A percentile compares a stretch with the other conserved stretches of the same genome.
These are phyloP conservation scores for Erithacus rubecula DNA, from an alignment of 2,797 vertebrate species.

Conservation along the genomic window DNA sequence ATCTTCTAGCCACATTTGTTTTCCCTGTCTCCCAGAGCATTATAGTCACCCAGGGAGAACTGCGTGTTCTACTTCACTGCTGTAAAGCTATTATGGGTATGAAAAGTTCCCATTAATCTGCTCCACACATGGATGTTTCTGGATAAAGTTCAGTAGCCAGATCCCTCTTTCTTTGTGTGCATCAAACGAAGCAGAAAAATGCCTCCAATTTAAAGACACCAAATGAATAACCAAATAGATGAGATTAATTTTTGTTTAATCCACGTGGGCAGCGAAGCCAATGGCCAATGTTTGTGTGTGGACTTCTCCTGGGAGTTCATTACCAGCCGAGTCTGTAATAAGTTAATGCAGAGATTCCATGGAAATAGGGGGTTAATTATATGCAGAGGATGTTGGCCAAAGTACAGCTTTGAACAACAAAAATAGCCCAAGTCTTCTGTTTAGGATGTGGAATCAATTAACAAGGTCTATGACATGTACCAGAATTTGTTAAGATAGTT, in stretches of 20 bases:
- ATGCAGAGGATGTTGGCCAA: conserved; percentile 42
- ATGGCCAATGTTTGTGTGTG: conserved; percentile 14
- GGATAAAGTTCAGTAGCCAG: conserved; percentile 69
- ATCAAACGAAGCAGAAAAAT: conserved; percentile 70
- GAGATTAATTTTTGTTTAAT: conserved; percentile 58
- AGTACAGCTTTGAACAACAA: conserved; percentile 49
- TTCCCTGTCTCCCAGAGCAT: conserved; percentile 7
- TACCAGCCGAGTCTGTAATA: conserved; percentile 29
- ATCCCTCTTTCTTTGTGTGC: conserved; percentile 59
- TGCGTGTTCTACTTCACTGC: conserved; percentile 38
- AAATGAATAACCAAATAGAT: conserved; percentile 64
- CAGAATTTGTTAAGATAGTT: conserved; percentile 14
- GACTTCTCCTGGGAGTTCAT: conserved; percentile 24
- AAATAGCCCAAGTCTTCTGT: conserved; percentile 49
- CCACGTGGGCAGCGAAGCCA: conserved; percentile 21
- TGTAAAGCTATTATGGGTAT: conserved; percentile 64
- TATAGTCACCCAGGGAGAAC: conserved; percentile 31
- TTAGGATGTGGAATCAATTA: conserved; percentile 65
- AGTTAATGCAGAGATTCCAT: conserved; percentile 47
- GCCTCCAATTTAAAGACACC: conserved; percentile 62
- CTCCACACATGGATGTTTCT: conserved; percentile 71
- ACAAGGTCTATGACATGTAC: conserved; percentile 12
- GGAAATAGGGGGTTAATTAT: conserved; percentile 59
- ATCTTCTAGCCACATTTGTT: conserved; percentile 35
- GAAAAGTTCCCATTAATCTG: conserved; percentile 73